These are phyloP conservation scores for Poeciliopsis presidionis DNA, from an alignment of 2,797 vertebrate genomes.

Conservation along the genomic window DNA sequence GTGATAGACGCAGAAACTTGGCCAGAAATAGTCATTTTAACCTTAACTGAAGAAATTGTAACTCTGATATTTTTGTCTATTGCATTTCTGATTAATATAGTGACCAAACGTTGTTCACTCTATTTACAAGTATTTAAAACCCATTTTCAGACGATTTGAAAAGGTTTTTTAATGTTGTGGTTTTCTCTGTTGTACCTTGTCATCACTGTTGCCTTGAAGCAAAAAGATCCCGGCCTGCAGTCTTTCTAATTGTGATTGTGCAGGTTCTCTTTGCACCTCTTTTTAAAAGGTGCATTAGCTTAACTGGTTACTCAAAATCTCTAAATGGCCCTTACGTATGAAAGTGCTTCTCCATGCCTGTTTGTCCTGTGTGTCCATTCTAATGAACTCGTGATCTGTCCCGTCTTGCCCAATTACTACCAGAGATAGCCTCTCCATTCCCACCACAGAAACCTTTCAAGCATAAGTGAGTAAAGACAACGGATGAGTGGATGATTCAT, in stretches of 20 bases:
- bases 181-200: not conserved
- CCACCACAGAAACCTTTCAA: not conserved
- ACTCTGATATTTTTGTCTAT: not conserved
- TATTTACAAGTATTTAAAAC: not conserved
- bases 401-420: not conserved
- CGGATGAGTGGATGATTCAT: not conserved
- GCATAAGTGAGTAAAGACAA: not conserved
- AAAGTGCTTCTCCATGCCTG: not conserved
- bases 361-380: not conserved
- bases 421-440: not conserved
- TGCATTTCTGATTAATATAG: not conserved
- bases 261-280: not conserved
- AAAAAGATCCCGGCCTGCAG: not conserved
- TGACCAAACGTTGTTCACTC: not conserved
- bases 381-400: not conserved
- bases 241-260: not conserved
- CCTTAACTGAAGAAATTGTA: not conserved
- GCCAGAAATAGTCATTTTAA: not conserved
- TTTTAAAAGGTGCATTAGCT: not conserved
- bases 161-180: not conserved
- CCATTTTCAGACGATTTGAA: not conserved
- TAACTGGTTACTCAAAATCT: not conserved
- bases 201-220: not conserved
- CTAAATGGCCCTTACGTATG: not conserved
- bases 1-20: not conserved